Evolutionary conservation across 2,797 vertebrate species (phyloP).

Genomic region (Galago senegalensis): DNA sequence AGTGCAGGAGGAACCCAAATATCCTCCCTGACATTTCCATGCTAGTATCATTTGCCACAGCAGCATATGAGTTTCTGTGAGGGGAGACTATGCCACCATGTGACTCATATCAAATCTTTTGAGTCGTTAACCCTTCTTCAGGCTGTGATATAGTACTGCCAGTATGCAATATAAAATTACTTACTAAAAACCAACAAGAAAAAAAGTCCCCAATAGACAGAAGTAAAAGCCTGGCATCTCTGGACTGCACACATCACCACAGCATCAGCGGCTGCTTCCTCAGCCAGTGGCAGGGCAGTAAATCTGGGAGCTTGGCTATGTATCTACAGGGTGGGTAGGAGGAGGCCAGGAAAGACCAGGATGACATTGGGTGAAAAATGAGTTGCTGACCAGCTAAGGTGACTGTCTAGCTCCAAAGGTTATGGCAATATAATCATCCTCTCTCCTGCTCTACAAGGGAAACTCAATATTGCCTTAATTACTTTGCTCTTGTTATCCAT

Average conservation of each 20-base stretch:
- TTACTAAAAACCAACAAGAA: slow-evolving; percentile 52
- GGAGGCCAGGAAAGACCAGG: slow-evolving; percentile 76
- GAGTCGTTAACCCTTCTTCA: slow-evolving; percentile 46
- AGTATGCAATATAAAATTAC: slow-evolving; percentile 60
- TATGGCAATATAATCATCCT: slow-evolving; percentile 10
- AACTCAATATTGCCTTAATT: slow-evolving; percentile 57
- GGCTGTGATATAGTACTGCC: not conserved
- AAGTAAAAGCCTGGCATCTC: slow-evolving; percentile 77
- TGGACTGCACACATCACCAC: slow-evolving; percentile 79
- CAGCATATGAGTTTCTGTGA: not conserved
- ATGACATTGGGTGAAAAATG: slow-evolving; percentile 78
- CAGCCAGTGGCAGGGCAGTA: slow-evolving; percentile 78
- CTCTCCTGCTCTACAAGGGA: not conserved
- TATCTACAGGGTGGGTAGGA: slow-evolving; percentile 63
- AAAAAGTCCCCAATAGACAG: slow-evolving; percentile 20
- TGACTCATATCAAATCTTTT: slow-evolving; percentile 27
- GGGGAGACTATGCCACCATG: not conserved
- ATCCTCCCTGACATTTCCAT: not conserved
- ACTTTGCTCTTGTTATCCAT: slow-evolving; percentile 32
- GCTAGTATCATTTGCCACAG: not conserved
- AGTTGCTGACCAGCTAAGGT: slow-evolving; percentile 84
- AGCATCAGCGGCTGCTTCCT: slow-evolving; percentile 84
- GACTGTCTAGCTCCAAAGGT: slow-evolving; percentile 67
- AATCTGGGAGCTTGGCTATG: slow-evolving; percentile 82
- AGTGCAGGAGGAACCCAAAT: slow-evolving; percentile 43